phyloP scores from a whole-genome alignment of 30 jellyfish, hydroid and myxozoan genomes.

The Hydractinia symbiolongicarpus region DNA sequence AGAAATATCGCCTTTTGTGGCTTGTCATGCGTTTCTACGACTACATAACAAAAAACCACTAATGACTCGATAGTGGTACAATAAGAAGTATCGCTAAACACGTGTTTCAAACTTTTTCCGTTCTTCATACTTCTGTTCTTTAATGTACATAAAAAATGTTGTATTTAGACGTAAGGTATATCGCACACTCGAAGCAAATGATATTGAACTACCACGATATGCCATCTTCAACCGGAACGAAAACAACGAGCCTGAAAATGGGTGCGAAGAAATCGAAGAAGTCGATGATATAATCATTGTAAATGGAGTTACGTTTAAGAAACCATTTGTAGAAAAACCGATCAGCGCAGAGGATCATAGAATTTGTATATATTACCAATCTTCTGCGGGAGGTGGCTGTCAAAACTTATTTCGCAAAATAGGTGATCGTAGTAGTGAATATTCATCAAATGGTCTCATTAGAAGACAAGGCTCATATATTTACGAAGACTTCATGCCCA shows the following conservation, averaged over 20 bases:
- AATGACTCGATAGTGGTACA: too few species aligned
- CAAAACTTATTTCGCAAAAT: conserved; percentile 77
- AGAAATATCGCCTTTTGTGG: too few species aligned
- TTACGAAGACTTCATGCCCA: conserved; percentile 87
- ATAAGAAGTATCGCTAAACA: too few species aligned
- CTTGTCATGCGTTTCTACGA: too few species aligned
- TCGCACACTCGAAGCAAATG: conserved; percentile 50
- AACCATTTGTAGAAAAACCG: conserved; percentile 97
- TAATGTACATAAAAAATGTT: too few species aligned
- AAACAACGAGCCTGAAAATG: conserved; percentile 57
- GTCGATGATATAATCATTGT: conserved; percentile 71
- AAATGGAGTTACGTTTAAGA: conserved; percentile 68
- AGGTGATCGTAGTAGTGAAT: conserved; percentile 92
- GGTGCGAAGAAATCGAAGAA: conserved; percentile 64
- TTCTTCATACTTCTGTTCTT: too few species aligned
- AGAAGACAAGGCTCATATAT: conserved; percentile 79
- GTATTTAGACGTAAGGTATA: conserved; percentile 65
- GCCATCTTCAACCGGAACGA: conserved; percentile 71
- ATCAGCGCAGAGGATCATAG: conserved; percentile 93
- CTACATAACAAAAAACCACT: too few species aligned
- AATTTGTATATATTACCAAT: conserved; percentile 73
- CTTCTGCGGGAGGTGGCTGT: conserved; percentile 95
- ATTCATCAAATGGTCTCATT: conserved; percentile 70
- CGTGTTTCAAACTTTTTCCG: too few species aligned
- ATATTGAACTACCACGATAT: conserved; percentile 78